phyloP scores from a whole-genome alignment of 2,113 vertebrate species.

The Prionailurus viverrinus region DNA sequence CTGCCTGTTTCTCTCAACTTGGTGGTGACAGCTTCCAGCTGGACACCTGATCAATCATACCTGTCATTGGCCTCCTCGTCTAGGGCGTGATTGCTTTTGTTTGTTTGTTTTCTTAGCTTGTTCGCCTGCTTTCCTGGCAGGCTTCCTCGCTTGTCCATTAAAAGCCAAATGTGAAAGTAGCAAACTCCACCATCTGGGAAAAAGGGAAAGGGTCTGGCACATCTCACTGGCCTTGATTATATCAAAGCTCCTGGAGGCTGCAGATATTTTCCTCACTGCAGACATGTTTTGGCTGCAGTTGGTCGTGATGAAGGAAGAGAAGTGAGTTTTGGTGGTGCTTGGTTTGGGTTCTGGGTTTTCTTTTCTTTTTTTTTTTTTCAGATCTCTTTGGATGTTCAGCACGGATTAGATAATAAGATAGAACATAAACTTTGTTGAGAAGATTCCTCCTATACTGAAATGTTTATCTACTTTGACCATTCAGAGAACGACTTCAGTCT shows the following conservation, averaged over 20 bases:
- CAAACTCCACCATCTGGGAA: constrained; percentile 69
- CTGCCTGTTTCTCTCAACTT: constrained; percentile 74
- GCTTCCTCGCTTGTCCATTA: constrained; percentile 68
- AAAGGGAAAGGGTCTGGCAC: constrained; percentile 57
- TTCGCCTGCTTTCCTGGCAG: constrained; percentile 61
- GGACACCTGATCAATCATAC: constrained; percentile 84
- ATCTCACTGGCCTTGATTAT: constrained; percentile 58
- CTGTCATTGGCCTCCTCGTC: constrained; percentile 67
- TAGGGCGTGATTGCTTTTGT: constrained; percentile 71
- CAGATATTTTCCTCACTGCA: not conserved
- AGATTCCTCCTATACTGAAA: not conserved
- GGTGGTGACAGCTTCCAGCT: constrained; percentile 83
- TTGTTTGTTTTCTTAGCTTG: constrained; percentile 83
- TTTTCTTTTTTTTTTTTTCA: not conserved
- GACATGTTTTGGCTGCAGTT: not conserved
- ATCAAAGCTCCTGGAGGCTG: constrained; percentile 28
- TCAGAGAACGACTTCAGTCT: not conserved
- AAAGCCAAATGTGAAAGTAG: constrained; percentile 72
- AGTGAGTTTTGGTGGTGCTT: not conserved
- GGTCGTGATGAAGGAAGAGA: not conserved
- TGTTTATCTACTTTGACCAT: not conserved
- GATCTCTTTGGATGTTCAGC: not conserved
- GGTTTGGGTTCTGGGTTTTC: not conserved
- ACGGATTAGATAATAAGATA: not conserved
- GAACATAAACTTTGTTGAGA: not conserved